Base-by-base conservation (phyloP, 2,113 vertebrate genomes). In the Vulpes ferrilata region DNA sequence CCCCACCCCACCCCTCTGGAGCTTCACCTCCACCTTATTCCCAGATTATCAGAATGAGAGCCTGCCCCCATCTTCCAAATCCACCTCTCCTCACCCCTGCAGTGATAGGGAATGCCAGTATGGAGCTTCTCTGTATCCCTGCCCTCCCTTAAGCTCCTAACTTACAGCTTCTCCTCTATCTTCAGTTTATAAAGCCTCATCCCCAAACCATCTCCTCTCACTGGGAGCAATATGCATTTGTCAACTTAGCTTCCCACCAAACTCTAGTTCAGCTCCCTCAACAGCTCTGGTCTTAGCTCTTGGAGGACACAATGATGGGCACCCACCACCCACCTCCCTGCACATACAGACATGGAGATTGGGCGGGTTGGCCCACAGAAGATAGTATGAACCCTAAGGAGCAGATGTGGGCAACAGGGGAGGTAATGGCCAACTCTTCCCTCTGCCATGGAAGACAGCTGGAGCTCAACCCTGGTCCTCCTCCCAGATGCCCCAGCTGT, bases 81-180 rank as follows among this genome's bases (percentile, higher is more conserved):
- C 0, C 2, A 19, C 35, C 22, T 48, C 8, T 43, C 64, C 25
- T 0, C 7, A 13, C 0, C 12, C 13, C 25, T 23, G 22, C 7
- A n/a, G 15, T 51, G 30, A 22, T 12, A 38, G 51, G 43, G 30
- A 88, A n/a, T 12, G 15, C 15, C 1, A 76, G 53, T 25, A 53
- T 32, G 20, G 69, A 79, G 35, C 22, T 3, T 19, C 51, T 35
- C 65, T 20, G 23, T 1, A 4, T 59, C 57, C 67, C 0, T 11
- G 15, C 7, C 30, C 65, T 16, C 67, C 60, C n/a, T 69, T 27
- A 11, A 12, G 1, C 7, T 60, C 79, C 5, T 1, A 22, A 43
- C 38, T 59, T 38, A 2, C 6, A 43, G 59, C 57, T 74, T 30
- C 22, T 4, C 27, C 48, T 3, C 13, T 11, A 35, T 11, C 57